These are phyloP conservation scores for Argynnis bischoffii DNA, from an alignment of 2,888 invertebrate species.

Conservation along the genomic window DNA sequence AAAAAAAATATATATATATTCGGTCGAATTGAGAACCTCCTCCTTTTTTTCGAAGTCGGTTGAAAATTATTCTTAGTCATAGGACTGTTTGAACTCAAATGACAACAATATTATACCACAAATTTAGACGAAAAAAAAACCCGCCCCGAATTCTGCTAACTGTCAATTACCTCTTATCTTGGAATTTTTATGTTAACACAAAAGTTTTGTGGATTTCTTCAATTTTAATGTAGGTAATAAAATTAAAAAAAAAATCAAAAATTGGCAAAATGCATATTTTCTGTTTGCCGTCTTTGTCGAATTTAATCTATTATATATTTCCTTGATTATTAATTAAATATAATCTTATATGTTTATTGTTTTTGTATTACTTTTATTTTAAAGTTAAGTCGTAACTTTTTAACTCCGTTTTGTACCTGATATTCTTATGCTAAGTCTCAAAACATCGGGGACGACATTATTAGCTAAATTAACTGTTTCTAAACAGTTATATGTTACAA, in stretches of 20 bases:
- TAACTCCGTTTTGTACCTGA: not conserved
- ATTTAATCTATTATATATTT: too few relatives aligned
- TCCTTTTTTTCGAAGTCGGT: too few relatives aligned
- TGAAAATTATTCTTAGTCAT: constrained; percentile 1
- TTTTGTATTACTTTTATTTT: too few relatives aligned
- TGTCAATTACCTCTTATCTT: constrained; percentile 9
- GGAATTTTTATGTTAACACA: not conserved
- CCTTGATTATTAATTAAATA: not conserved
- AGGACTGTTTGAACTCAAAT: constrained; percentile 6
- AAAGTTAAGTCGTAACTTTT: too few relatives aligned
- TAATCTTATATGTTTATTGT: not conserved
- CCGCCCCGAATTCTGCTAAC: constrained; percentile 1
- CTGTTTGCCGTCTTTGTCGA: too few relatives aligned
- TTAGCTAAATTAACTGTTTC: constrained; percentile 27
- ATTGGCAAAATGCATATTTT: too few relatives aligned
- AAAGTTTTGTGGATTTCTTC: not conserved
- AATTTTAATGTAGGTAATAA: too few relatives aligned
- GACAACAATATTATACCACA: not conserved
- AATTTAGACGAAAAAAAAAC: constrained; percentile 11
- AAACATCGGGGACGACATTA: constrained; percentile 6
- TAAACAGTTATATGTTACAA: constrained; percentile 27
- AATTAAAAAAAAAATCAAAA: too few relatives aligned
- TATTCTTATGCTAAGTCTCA: not conserved
- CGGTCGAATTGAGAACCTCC: too few relatives aligned
- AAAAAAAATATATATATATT: too few relatives aligned